Percentiles rank a stretch among this genome's conserved stretches.
These are phyloP conservation scores for Torymus texanus DNA, from an alignment of 2,888 invertebrate species.

Conservation along the genomic window DNA sequence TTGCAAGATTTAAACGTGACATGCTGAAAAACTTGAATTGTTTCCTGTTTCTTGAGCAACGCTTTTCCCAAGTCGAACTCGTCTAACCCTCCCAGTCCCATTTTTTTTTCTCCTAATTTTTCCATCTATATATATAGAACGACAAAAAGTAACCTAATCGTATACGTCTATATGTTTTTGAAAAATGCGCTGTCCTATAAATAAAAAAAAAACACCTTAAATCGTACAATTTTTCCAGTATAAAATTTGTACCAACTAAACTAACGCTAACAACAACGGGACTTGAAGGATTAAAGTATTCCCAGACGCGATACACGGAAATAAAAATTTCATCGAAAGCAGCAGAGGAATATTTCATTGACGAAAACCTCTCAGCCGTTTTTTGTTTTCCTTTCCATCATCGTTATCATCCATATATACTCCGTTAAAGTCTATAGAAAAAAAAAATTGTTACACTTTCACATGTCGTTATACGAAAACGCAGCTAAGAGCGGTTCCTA, in stretches of 20 bases:
- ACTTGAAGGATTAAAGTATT: slow-evolving; percentile 18
- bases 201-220: too few relatives aligned
- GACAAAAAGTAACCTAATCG: too few relatives aligned
- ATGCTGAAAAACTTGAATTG: slow-evolving; percentile 49
- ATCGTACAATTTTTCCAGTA: background rate
- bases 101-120: slow-evolving; percentile 9
- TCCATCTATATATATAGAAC: too few relatives aligned
- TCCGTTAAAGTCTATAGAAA: background rate
- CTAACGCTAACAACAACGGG: background rate
- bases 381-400: background rate
- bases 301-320: slow-evolving; percentile 4
- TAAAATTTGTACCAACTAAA: background rate
- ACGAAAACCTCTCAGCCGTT: slow-evolving; percentile 11
- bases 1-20: background rate
- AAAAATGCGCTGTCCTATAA: too few relatives aligned
- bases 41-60: slow-evolving; percentile 15
- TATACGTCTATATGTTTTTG: too few relatives aligned
- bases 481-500: slow-evolving; percentile 31
- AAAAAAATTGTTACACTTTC: too few relatives aligned
- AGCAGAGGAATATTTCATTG: slow-evolving; percentile 19
- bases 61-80: slow-evolving; percentile 20
- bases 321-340: slow-evolving; percentile 15
- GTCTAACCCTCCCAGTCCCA: slow-evolving; percentile 14
- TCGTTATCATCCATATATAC: background rate
- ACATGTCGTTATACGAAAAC: slow-evolving; percentile 17